A percentile compares a stretch with the other conserved stretches of the same genome.
Evolutionary conservation across 2,797 vertebrate genomes (phyloP).

Genomic region (Anabas testudineus): DNA sequence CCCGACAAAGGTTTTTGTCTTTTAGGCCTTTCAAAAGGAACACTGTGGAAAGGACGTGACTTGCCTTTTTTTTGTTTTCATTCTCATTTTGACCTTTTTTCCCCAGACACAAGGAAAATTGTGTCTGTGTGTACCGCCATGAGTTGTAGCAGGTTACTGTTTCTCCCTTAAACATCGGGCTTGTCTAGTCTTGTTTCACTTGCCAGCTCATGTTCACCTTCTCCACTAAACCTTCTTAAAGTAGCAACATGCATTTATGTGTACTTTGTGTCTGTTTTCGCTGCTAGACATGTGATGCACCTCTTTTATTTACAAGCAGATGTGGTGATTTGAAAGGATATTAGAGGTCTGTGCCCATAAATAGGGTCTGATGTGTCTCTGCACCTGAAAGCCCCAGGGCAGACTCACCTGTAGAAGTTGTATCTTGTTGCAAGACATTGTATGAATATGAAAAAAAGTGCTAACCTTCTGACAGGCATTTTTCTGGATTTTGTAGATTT

Average conservation of each 20-base stretch:
- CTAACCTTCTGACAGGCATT: constrained; percentile 30
- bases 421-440: constrained; percentile 43
- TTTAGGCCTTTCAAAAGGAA: constrained; percentile 51
- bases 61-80: constrained; percentile 49
- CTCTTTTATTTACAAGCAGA: constrained; percentile 16
- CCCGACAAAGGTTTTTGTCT: constrained; percentile 52
- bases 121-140: constrained; percentile 68
- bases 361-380: constrained; percentile 33
- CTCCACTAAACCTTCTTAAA: constrained; percentile 20
- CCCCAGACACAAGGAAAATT: constrained; percentile 54
- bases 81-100: constrained; percentile 39
- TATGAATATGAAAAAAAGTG: too few species aligned
- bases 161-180: constrained; percentile 72
- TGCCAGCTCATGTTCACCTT: constrained; percentile 46
- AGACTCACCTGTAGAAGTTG: constrained; percentile 29
- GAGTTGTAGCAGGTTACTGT: constrained; percentile 72
- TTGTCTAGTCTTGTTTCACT: constrained; percentile 69
- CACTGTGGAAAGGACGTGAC: constrained; percentile 26
- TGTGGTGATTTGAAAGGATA: constrained; percentile 22
- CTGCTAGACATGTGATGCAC: constrained; percentile 3
- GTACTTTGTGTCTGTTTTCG: constrained; percentile 7
- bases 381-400: constrained; percentile 65
- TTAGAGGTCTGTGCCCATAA: constrained; percentile 10
- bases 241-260: constrained; percentile 37
- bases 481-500: constrained; percentile 11